Conservation (phyloP, 2,888 invertebrate genomes). For the Noctua fimbriata region DNA sequence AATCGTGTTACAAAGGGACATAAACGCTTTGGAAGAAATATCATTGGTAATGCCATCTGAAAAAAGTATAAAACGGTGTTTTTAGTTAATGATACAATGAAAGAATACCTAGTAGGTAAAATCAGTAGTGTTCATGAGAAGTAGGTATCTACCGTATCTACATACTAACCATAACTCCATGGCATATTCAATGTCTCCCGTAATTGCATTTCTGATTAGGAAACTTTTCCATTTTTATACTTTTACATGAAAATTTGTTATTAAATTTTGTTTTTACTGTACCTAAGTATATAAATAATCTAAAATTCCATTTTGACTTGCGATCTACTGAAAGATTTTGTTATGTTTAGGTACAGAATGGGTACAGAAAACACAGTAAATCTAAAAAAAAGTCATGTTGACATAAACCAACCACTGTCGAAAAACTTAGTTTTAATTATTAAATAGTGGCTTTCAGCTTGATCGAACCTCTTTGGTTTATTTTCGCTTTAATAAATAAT, state of each 20-base stretch:
- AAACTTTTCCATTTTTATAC: slow-evolving; percentile 66
- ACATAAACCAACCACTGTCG: slow-evolving; percentile 26
- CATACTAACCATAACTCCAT: slow-evolving; percentile 64
- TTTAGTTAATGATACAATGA: neutral
- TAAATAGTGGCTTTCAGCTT: neutral
- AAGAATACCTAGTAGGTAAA: neutral
- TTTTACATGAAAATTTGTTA: slow-evolving; percentile 24
- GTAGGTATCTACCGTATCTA: neutral
- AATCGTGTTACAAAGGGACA: slow-evolving; percentile 63
- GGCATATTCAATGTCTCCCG: slow-evolving; percentile 58
- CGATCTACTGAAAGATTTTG: slow-evolving; percentile 37
- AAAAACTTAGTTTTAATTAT: slow-evolving; percentile 22
- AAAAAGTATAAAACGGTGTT: slow-evolving; percentile 53
- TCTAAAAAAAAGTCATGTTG: slow-evolving; percentile 34
- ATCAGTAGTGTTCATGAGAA: neutral
- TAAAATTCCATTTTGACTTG: slow-evolving; percentile 36
- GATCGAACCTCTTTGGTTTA: slow-evolving; percentile 10
- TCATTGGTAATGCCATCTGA: slow-evolving; percentile 79
- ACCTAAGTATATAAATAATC: slow-evolving; percentile 11
- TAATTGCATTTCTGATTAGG: slow-evolving; percentile 42
- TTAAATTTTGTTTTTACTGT: slow-evolving; percentile 10
- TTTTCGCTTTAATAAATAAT: neutral
- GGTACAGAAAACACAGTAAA: neutral
- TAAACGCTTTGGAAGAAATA: slow-evolving; percentile 69
- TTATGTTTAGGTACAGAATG: slow-evolving; percentile 10